A percentile compares a stretch with the other conserved stretches of the same genome.
Evolutionary conservation across 2,113 vertebrate genomes (phyloP).

Genomic region (Uropsilus gracilis): DNA sequence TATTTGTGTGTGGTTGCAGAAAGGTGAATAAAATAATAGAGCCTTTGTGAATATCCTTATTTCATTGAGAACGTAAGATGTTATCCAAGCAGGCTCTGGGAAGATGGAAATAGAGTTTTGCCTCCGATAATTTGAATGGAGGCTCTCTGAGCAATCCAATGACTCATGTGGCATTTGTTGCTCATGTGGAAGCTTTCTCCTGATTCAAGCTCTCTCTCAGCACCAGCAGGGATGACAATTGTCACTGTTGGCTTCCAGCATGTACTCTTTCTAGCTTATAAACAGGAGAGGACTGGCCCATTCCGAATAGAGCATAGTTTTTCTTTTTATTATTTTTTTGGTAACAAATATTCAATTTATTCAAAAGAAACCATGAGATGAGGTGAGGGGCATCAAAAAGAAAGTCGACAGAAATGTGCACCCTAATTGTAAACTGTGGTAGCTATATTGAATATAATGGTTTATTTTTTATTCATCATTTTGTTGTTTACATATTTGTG

Average conservation of each 20-base stretch:
- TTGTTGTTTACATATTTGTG: no score
- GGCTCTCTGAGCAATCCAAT: conserved; percentile 7
- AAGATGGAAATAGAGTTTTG: not conserved
- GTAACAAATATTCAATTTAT: no score
- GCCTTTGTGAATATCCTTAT: not conserved
- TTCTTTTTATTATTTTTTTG: no score
- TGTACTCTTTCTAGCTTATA: not conserved
- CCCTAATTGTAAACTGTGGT: no score
- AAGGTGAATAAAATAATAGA: not conserved
- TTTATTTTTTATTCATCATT: no score
- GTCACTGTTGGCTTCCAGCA: not conserved
- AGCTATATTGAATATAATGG: no score
- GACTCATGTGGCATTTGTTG: not conserved
- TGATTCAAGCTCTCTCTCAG: not conserved
- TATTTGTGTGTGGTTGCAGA: conserved; percentile 46
- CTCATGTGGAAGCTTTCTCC: not conserved
- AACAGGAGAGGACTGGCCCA: not conserved
- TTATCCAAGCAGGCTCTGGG: not conserved
- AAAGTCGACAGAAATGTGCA: no score
- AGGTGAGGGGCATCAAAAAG: no score
- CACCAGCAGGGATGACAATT: not conserved
- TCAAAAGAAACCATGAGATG: no score
- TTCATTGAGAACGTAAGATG: conserved; percentile 40
- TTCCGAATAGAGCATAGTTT: not conserved
- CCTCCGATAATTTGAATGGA: not conserved